Evolutionary conservation across 2,888 invertebrate genomes (phyloP), one percentile per base, ranked within the genome.

Genomic region (Zhengitettix transpicula): DNA sequence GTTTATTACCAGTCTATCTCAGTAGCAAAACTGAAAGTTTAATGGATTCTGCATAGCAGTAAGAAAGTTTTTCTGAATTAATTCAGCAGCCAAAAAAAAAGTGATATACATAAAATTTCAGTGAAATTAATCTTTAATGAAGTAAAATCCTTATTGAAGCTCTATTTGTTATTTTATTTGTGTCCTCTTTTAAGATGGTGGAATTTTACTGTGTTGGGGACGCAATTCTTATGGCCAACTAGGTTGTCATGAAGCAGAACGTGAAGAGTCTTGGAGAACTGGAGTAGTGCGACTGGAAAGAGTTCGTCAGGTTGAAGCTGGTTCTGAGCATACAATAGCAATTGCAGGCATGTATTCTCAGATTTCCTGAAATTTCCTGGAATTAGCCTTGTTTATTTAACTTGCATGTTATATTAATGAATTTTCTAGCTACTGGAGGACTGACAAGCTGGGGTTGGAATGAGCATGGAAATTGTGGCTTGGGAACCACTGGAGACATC

Each of bases 381-480:
- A 51, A 40, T 40, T 42, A 47, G 44, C 16, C 41, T 51, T 10
- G 14, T 16, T 58, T 10, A 12, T 17, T 41, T 40, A 40, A 41
- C 56, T 41, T 41, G 5, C 10, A 40, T n/a, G 1, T 56, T 40
- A 56, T 55, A 11, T 44, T 8, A 44, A 47, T 57, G 17, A 47
- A 5, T 53, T 57, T 68, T 68, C 78, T 80, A 66, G 79, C 76
- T 63, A 79, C 81, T 60, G 83, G 83, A 42, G 76, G 78, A 56
- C 70, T 90, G 9, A 83, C 81, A 69, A 81, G 85, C 17, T 92
- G 91, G 90, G 91, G 91, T 1, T 92, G 91, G 91, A 91, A 92
- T 73, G 91, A 92, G 69, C 91, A 91, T 74, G 87, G 87, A 51
- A 90, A 86, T 70, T 90, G 90, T 67, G 91, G 90, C 58, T 83